A percentile compares a stretch with the other conserved stretches of the same genome.
Conservation (phyloP, 1,140 invertebrate species). For the Proctacanthus coquilletti region DNA sequence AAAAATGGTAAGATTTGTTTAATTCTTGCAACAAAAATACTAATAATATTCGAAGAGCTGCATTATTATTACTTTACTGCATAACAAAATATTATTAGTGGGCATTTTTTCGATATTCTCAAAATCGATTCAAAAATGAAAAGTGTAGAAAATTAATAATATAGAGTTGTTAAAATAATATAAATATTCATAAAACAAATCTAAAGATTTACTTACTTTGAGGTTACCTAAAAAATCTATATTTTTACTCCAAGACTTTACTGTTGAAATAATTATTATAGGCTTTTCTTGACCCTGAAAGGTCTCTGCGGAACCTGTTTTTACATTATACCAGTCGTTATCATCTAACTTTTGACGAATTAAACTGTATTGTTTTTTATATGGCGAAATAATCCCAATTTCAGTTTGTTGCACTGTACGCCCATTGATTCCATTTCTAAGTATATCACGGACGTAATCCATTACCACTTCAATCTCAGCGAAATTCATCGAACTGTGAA, state of each 20-base stretch:
- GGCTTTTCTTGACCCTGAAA: slow-evolving; percentile 75
- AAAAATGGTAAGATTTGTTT: too few relatives aligned
- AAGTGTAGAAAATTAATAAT: too few relatives aligned
- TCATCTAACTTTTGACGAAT: slow-evolving; percentile 34
- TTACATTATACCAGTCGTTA: slow-evolving; percentile 27
- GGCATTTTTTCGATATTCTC: too few relatives aligned
- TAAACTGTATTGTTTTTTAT: slow-evolving; percentile 45
- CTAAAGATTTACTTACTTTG: slow-evolving; percentile 40
- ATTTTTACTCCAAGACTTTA: slow-evolving; percentile 43
- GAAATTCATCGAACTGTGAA: slow-evolving; percentile 38
- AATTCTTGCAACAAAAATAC: too few relatives aligned
- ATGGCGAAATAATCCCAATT: slow-evolving; percentile 76
- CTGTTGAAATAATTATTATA: slow-evolving; percentile 67
- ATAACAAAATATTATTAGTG: too few relatives aligned
- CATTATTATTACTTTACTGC: too few relatives aligned
- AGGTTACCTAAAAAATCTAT: slow-evolving; percentile 59
- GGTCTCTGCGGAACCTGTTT: slow-evolving; percentile 71
- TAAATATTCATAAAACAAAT: too few relatives aligned
- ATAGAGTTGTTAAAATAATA: too few relatives aligned
- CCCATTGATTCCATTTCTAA: too few relatives aligned
- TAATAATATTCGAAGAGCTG: too few relatives aligned
- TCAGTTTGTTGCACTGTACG: slow-evolving; percentile 38
- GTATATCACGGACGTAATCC: slow-evolving; percentile 38
- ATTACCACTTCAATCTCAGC: slow-evolving; percentile 49
- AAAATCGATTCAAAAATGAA: too few relatives aligned